Percentiles rank a stretch among this genome's conserved stretches.
Conservation (phyloP, 2,113 vertebrate genomes). For the Drymodes brunneopygia region DNA sequence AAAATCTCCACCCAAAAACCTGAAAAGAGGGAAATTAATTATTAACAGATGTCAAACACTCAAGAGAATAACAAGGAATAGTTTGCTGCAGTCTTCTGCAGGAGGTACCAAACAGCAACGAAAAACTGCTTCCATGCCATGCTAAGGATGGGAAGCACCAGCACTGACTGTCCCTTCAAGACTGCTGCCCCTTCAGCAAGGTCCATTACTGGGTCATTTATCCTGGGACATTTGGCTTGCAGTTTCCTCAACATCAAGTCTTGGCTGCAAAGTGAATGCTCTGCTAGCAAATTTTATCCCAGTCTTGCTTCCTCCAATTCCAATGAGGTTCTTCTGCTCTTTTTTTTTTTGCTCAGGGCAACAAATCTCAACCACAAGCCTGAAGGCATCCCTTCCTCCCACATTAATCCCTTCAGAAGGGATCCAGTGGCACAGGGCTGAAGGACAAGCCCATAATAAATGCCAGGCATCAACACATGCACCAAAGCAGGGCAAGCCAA, state of each 20-base stretch:
- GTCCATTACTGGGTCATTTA: neutral
- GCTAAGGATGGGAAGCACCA: neutral
- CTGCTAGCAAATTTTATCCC: neutral
- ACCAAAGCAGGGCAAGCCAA: neutral
- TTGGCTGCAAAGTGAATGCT: neutral
- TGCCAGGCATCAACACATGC: no score
- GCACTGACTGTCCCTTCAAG: neutral
- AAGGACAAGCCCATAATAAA: neutral
- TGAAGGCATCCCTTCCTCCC: neutral
- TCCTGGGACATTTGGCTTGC: neutral
- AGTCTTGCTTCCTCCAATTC: neutral
- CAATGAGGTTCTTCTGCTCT: neutral
- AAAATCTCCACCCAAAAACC: neutral
- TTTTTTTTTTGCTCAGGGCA: neutral
- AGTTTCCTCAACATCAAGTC: neutral
- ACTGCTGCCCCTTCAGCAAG: neutral
- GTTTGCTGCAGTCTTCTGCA: neutral
- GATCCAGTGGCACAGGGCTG: neutral
- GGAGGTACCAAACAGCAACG: neutral
- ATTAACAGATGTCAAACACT: neutral
- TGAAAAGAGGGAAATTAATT: neutral
- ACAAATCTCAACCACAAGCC: neutral
- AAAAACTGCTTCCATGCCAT: neutral
- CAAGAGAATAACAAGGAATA: neutral
- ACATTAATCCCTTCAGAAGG: neutral